Percentiles rank a stretch among this genome's conserved stretches.
phyloP scores from a whole-genome alignment of 2,113 vertebrate species.

The Takifugu bimaculatus region DNA sequence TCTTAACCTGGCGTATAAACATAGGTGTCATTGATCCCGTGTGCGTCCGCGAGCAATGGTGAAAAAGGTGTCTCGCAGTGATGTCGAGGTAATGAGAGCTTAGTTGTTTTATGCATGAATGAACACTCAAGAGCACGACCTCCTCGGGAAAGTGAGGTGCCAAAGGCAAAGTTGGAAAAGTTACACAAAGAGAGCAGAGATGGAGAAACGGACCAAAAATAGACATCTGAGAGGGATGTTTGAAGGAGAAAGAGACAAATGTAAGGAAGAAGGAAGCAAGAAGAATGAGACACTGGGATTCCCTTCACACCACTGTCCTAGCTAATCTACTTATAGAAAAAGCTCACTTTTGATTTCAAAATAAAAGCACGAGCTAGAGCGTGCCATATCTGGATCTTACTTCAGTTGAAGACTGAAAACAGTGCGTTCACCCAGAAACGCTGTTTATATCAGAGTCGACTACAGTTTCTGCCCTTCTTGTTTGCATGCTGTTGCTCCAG shows the following conservation, averaged over 20 bases:
- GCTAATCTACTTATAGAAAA: slow-evolving; percentile 66
- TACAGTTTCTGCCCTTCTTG: background rate
- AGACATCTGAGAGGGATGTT: slow-evolving; percentile 10
- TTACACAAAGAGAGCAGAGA: background rate
- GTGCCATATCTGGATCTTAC: slow-evolving; percentile 33
- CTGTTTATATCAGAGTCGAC: background rate
- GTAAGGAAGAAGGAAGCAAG: slow-evolving; percentile 11
- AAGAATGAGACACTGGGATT: slow-evolving; percentile 42
- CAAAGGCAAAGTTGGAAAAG: slow-evolving; percentile 8
- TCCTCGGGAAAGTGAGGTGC: slow-evolving; percentile 28
- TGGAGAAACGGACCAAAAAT: slow-evolving; percentile 4
- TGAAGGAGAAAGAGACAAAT: slow-evolving; percentile 33
- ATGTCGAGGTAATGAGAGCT: slow-evolving; percentile 47
- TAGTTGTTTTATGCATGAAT: slow-evolving; percentile 54
- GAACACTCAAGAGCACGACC: slow-evolving; percentile 55
- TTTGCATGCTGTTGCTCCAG: background rate
- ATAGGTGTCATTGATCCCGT: slow-evolving; percentile 45
- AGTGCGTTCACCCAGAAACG: slow-evolving; percentile 13
- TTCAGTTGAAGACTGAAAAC: slow-evolving; percentile 28
- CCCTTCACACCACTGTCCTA: slow-evolving; percentile 57
- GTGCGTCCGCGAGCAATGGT: slow-evolving; percentile 41
- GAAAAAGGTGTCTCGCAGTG: slow-evolving; percentile 35
- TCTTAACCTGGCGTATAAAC: slow-evolving; percentile 38
- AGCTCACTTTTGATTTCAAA: slow-evolving; percentile 56
- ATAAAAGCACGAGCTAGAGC: slow-evolving; percentile 43